These are phyloP conservation scores for Gobio occitaniae DNA, from an alignment of 2,797 vertebrate genomes.

Conservation along the genomic window DNA sequence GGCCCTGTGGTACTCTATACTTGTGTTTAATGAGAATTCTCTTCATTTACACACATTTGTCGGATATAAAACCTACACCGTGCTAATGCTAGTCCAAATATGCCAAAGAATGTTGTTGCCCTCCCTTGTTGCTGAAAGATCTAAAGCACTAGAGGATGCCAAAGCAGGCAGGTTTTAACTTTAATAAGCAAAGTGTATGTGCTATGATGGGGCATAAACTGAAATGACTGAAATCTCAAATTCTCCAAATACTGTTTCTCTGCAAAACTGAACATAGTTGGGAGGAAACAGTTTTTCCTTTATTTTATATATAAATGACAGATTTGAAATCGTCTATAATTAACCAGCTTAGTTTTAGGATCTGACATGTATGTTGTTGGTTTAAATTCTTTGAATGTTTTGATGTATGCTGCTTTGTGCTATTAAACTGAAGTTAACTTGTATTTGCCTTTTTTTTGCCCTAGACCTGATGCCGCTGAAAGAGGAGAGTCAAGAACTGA, in stretches of 20 bases:
- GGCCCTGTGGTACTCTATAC: not conserved
- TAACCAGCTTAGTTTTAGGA: not conserved
- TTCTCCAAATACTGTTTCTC: too few species aligned
- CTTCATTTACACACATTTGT: not conserved
- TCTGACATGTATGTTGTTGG: not conserved
- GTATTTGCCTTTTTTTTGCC: not conserved
- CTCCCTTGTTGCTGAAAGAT: not conserved
- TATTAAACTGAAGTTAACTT: not conserved
- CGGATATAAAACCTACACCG: not conserved
- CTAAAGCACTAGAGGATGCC: not conserved
- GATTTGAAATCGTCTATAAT: too few species aligned
- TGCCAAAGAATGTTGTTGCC: not conserved
- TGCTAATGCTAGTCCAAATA: not conserved
- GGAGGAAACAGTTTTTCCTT: too few species aligned
- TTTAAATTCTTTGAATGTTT: not conserved
- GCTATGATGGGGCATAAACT: not conserved
- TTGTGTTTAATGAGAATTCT: not conserved
- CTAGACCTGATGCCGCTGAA: not conserved
- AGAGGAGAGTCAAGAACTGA: not conserved
- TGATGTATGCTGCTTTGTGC: not conserved
- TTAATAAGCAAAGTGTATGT: not conserved
- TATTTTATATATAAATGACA: too few species aligned
- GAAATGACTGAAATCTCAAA: not conserved
- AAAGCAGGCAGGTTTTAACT: not conserved
- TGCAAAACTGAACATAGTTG: too few species aligned